Evolutionary conservation across 2,113 vertebrate genomes (phyloP), one percentile per base, ranked within the genome.

Genomic region (Dicrurus megarhynchus): DNA sequence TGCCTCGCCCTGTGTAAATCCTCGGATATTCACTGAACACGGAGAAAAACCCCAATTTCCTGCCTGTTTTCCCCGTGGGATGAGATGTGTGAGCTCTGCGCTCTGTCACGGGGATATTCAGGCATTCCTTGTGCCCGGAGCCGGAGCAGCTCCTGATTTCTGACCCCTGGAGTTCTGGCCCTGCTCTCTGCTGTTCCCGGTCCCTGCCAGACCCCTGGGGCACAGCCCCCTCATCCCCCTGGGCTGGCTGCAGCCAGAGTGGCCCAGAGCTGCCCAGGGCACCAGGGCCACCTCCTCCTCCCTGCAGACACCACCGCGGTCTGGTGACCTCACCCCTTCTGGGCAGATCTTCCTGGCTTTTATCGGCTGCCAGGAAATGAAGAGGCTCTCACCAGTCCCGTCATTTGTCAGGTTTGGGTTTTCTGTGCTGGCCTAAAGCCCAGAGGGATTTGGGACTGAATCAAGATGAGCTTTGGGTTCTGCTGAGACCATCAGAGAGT

Each of bases 121-220:
- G 84, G 26, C 20, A 16, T 61, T 79, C 35, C 24, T 69, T n/a
- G 17, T 11, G 19, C 37, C 13, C 7, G 39, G 56, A 86, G 41
- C 20, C 13, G 32, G 41, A 56, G 2, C 52, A 70, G 41, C 49
- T 64, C 27, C 49, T 42, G 28, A 3, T 64, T 80, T 73, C 46
- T 83, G 67, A 4, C 2, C 10, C 13, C 73, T 77, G 76, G 4
- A 14, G 30, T 9, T 39, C 15, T 17, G 7, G 21, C 49, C 7
- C 9, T 35, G 30, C 16, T 27, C 60, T 71, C 65, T 50, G 42
- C 50, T 76, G 30, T 21, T 55, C 23, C 6, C 5, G 3, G 9
- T 1, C 3, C 18, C 41, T 6, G 2, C 7, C 27, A 6, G 37
- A 11, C 8, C 10, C 64, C 44, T 16, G 0, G 1, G 81, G 55